A percentile compares a stretch with the other conserved stretches of the same genome.
phyloP scores from a whole-genome alignment of 2,113 vertebrate genomes.

The Hemicordylus capensis region DNA sequence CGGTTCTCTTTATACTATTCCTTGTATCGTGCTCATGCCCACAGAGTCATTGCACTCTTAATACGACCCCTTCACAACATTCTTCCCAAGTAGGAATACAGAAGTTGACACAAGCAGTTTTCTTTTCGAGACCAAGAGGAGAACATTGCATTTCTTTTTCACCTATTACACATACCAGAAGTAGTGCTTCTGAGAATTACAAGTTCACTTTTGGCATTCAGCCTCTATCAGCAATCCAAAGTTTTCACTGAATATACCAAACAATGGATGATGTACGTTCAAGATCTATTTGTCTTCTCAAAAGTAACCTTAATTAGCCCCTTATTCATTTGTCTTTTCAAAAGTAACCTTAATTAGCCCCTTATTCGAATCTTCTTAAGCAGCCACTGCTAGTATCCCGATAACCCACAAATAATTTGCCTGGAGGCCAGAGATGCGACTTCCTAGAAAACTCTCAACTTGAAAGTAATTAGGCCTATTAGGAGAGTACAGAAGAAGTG shows the following conservation, averaged over 20 bases:
- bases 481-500: too few species aligned
- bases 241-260: not conserved
- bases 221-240: not conserved
- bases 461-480: too few species aligned
- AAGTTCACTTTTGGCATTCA: not conserved
- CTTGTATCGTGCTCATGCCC: accelerated
- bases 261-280: too few species aligned
- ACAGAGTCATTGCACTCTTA: accelerated
- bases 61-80: not conserved
- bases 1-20: not conserved
- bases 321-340: too few species aligned
- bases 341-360: too few species aligned
- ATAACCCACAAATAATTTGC: not conserved
- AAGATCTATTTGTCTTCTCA: not conserved
- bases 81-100: not conserved
- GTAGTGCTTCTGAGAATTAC: not conserved
- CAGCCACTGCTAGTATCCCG: not conserved
- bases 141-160: not conserved
- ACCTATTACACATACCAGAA: too few species aligned
- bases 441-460: too few species aligned
- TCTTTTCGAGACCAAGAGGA: not conserved
- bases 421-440: too few species aligned
- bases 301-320: not conserved
- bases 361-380: not conserved
- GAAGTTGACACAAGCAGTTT: not conserved